Percentiles rank a stretch among this genome's conserved stretches.
These are phyloP conservation scores for Calliphora vomitoria DNA, from an alignment of 2,888 invertebrate genomes.

Conservation along the genomic window DNA sequence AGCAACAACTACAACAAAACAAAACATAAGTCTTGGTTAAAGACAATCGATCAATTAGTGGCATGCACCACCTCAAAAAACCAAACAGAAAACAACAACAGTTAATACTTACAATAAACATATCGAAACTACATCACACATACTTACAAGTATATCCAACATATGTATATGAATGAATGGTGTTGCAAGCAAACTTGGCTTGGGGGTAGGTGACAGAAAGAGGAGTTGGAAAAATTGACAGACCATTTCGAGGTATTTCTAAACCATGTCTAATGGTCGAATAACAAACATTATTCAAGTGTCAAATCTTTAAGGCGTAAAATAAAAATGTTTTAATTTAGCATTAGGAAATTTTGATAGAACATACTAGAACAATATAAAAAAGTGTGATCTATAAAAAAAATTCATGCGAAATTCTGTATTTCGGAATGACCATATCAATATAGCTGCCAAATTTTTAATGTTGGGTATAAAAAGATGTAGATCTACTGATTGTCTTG, in stretches of 20 bases:
- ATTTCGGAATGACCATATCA: too few relatives aligned
- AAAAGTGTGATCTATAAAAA: too few relatives aligned
- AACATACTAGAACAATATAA: too few relatives aligned
- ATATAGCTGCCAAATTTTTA: too few relatives aligned
- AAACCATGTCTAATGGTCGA: slow-evolving; percentile 39
- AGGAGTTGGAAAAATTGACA: slow-evolving; percentile 21
- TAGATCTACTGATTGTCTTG: too few relatives aligned
- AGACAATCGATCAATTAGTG: slow-evolving; percentile 77
- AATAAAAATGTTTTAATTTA: not conserved
- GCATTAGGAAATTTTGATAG: not conserved
- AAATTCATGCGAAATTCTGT: too few relatives aligned
- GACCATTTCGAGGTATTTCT: slow-evolving; percentile 44
- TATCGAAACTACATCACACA: not conserved
- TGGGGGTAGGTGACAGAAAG: slow-evolving; percentile 23
- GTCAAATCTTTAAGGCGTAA: slow-evolving; percentile 14
- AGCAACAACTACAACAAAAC: slow-evolving; percentile 38
- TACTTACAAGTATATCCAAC: not conserved
- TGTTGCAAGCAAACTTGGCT: slow-evolving; percentile 1
- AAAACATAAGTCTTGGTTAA: slow-evolving; percentile 72
- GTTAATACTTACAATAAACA: slow-evolving; percentile 40
- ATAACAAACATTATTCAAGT: slow-evolving; percentile 24
- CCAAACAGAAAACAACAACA: slow-evolving; percentile 17
- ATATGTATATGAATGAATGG: too few relatives aligned
- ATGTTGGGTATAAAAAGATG: too few relatives aligned
- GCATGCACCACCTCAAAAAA: slow-evolving; percentile 72